These are phyloP conservation scores for Ceratotherium simum DNA, from an alignment of 2,113 vertebrate genomes.

Conservation along the genomic window DNA sequence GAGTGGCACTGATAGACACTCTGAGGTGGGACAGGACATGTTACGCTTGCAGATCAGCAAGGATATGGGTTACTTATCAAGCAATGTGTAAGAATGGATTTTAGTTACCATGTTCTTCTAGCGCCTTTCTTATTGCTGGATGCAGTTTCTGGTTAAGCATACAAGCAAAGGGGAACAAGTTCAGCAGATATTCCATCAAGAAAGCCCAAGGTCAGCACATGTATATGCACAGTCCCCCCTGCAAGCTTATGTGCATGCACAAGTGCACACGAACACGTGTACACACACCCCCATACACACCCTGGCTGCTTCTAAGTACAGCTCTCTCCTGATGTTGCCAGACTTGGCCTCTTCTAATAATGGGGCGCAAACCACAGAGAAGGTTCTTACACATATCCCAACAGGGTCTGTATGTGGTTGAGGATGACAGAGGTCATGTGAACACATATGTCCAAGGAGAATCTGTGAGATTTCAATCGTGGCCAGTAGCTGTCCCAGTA, in stretches of 20 bases:
- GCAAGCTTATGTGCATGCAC: background rate
- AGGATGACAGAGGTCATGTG: background rate
- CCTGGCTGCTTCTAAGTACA: background rate
- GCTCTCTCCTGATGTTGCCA: background rate
- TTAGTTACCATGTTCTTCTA: background rate
- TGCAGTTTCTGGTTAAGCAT: background rate
- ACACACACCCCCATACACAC: too few relatives aligned
- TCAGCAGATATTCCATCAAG: background rate
- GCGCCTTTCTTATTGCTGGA: background rate
- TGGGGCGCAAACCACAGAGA: background rate
- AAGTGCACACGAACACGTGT: fast-evolving
- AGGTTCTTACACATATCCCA: background rate
- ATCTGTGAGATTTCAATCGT: background rate
- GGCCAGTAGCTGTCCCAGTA: background rate
- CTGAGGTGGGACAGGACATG: background rate
- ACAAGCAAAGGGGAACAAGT: background rate
- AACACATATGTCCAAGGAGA: background rate
- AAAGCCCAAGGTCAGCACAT: background rate
- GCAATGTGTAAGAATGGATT: background rate
- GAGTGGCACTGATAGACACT: background rate
- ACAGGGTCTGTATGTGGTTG: background rate
- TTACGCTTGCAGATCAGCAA: background rate
- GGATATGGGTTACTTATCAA: background rate
- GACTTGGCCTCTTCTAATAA: background rate
- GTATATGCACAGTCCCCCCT: background rate